phyloP scores from a whole-genome alignment of 1,140 invertebrate species.

The Telenomus remus region DNA sequence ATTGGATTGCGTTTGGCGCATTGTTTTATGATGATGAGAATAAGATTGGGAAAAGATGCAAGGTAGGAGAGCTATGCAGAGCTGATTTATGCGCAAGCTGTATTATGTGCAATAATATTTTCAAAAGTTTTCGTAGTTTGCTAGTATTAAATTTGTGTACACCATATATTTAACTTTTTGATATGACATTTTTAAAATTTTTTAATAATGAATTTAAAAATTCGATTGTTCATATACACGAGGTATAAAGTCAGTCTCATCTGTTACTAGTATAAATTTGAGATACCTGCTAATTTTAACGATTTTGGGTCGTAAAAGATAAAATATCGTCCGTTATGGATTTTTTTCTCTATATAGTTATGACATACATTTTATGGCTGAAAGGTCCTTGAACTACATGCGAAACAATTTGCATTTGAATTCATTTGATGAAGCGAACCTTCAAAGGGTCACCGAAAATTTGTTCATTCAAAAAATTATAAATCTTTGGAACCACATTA shows the following conservation, averaged over 20 bases:
- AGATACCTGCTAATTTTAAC: no score
- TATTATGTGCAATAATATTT: constrained; percentile 1
- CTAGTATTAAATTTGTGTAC: no score
- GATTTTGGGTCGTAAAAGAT: no score
- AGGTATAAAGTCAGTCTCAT: background rate
- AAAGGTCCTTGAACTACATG: constrained; percentile 9
- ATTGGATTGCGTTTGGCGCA: constrained; percentile 34
- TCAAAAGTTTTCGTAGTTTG: background rate
- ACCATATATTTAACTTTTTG: no score
- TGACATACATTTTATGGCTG: background rate
- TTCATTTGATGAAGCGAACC: background rate
- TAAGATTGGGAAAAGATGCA: constrained; percentile 24
- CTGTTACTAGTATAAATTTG: no score
- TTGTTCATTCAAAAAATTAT: background rate
- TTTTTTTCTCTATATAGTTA: no score
- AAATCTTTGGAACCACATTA: no score
- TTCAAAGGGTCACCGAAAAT: background rate
- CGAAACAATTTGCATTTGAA: constrained; percentile 1
- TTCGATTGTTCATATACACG: no score
- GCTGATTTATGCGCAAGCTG: constrained; percentile 14
- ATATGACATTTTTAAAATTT: no score
- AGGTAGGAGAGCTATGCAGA: constrained; percentile 13
- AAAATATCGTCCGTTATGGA: no score
- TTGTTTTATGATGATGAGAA: constrained; percentile 39
- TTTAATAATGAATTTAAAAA: no score